Base-by-base conservation (phyloP, 64 coral and sea anemone species). In the Cladopsammia gracilis region DNA sequence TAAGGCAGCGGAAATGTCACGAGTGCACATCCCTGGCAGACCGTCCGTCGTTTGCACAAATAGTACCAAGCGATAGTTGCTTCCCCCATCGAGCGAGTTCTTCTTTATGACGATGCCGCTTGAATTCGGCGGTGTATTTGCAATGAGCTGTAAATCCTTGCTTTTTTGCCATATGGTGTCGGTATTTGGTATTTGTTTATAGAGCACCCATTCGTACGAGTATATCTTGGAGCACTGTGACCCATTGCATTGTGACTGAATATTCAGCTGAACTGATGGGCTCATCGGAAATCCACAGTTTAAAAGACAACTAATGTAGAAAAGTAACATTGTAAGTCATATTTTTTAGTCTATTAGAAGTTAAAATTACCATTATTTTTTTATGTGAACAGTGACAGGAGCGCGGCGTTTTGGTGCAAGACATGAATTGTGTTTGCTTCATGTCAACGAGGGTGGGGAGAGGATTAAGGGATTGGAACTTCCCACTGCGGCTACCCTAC, bases 1-100 rank as follows among this genome's bases (percentile, higher is more conserved):
- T 6, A 56, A 75, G 62, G 92, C 88, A 26, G 90, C 88, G 74
- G 43, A 60, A 53, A 96, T 76, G 24, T 87, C 74, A 48, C 89
- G 88, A 18, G 74, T 68, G 14, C 89, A 48, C 18, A 92, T 25
- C 25, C 94, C 94, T 15, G 59, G 50, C 58, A 78, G 56, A 64
- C 81, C 48, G 48, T 24, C 47, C 5, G 53, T 5, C 53, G 19
- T 15, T 64, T 20, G 16, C 3, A 73, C 77, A 74, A 25, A 51
- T 51, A 96, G 67, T 58, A 77, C 44, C 20, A 96, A 64, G 11
- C 64, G 68, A 44, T 92, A 96, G 44, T 51, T 70, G 25, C 24
- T 71, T 20, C 70, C 71, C n/a, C 50, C 18, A 18, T 14, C 60
- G 42, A 96, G 52, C 8, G 72, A 75, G 10, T 82, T 18, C n/a